These are phyloP conservation scores for Drosophila sechellia DNA, from an alignment of 1,140 invertebrate genomes.

Conservation along the genomic window DNA sequence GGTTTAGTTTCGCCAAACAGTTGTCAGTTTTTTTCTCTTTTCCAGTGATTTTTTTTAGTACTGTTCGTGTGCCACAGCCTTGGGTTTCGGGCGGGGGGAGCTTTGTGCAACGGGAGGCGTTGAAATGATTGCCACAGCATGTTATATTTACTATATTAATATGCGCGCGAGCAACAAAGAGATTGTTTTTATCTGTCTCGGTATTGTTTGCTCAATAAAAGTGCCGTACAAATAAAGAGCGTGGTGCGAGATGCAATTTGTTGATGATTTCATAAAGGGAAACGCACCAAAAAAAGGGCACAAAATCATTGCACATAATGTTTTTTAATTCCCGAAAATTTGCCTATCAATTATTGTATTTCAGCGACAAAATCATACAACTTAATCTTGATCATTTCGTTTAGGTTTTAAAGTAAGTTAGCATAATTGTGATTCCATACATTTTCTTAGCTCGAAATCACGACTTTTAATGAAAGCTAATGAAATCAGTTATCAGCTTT, in stretches of 20 bases:
- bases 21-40: slow-evolving; percentile 49
- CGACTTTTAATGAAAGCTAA: background rate
- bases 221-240: slow-evolving; percentile 35
- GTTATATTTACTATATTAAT: slow-evolving; percentile 63
- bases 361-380: background rate
- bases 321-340: too few relatives aligned
- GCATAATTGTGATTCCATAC: too few relatives aligned
- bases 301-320: background rate
- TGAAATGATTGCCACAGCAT: slow-evolving; percentile 62
- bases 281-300: slow-evolving; percentile 2
- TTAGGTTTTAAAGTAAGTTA: too few relatives aligned
- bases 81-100: slow-evolving; percentile 32
- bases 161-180: slow-evolving; percentile 36
- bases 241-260: slow-evolving; percentile 44
- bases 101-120: slow-evolving; percentile 47
- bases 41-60: slow-evolving; percentile 34
- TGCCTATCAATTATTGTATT: background rate
- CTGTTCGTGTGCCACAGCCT: slow-evolving; percentile 49
- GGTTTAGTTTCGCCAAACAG: slow-evolving; percentile 78
- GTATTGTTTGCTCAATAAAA: slow-evolving; percentile 55
- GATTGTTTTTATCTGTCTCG: slow-evolving; percentile 38
- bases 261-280: slow-evolving; percentile 52
- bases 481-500: slow-evolving; percentile 2
- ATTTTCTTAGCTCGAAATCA: background rate
- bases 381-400: background rate